These are phyloP conservation scores for Tuberolachnus salignus DNA, from an alignment of 2,888 invertebrate species.

Conservation along the genomic window DNA sequence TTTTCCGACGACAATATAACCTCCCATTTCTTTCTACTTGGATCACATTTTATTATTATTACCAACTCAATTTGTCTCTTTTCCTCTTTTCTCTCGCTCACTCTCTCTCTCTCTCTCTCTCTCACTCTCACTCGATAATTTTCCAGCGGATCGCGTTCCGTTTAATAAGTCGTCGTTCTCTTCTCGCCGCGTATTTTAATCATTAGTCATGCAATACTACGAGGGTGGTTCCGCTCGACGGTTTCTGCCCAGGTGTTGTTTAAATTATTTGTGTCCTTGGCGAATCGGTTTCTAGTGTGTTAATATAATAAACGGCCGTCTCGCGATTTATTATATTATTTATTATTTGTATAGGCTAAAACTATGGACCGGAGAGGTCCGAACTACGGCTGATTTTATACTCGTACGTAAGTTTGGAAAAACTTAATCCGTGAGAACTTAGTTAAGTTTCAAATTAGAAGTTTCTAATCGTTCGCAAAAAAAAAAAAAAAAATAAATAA, in stretches of 20 bases:
- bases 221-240: slow-evolving; percentile 52
- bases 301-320: slow-evolving; percentile 12
- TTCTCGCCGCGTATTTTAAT: slow-evolving; percentile 44
- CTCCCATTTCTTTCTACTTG: slow-evolving; percentile 34
- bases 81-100: not conserved
- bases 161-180: slow-evolving; percentile 48
- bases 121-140: slow-evolving; percentile 4
- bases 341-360: no score
- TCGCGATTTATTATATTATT: slow-evolving; percentile 10
- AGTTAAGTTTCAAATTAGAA: no score
- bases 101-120: slow-evolving; percentile 22
- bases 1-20: slow-evolving; percentile 42
- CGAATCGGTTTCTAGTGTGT: slow-evolving; percentile 44
- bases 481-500: no score
- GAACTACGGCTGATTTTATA: no score
- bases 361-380: no score
- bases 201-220: slow-evolving; percentile 37
- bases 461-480: no score
- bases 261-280: slow-evolving; percentile 29
- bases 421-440: no score
- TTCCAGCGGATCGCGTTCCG: slow-evolving; percentile 44
- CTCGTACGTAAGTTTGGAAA: no score
- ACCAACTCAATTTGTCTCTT: slow-evolving; percentile 45
- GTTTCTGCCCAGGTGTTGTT: slow-evolving; percentile 36
- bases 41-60: slow-evolving; percentile 31